These are phyloP conservation scores for Syncerus caffer DNA, from an alignment of 2,797 vertebrate genomes.

Conservation along the genomic window DNA sequence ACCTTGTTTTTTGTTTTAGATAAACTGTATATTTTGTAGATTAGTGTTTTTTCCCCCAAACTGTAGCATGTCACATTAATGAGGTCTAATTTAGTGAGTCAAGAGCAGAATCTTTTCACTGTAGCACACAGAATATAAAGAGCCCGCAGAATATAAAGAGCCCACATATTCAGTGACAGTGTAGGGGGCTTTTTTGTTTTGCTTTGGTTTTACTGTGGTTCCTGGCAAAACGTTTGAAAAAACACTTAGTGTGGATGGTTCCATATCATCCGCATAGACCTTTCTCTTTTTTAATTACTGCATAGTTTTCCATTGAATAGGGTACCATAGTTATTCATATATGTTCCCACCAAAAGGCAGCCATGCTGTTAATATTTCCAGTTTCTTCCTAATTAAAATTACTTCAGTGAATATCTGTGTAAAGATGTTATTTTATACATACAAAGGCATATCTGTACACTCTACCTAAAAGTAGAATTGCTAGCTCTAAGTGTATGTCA, in stretches of 20 bases:
- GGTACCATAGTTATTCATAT: not conserved
- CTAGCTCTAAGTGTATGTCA: not conserved
- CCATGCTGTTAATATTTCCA: not conserved
- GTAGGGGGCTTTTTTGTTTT: not conserved
- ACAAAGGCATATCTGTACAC: not conserved
- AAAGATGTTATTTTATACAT: not conserved
- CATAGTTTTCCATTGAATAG: not conserved
- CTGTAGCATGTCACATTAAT: not conserved
- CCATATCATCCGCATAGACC: not conserved
- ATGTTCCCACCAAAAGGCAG: not conserved
- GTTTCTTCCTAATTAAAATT: constrained; percentile 38
- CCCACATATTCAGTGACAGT: not conserved
- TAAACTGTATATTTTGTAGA: not conserved
- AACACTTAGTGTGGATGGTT: not conserved
- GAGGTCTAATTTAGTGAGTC: not conserved
- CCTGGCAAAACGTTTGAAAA: not conserved
- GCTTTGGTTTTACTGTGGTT: constrained; percentile 2
- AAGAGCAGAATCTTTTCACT: not conserved
- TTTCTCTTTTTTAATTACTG: not conserved
- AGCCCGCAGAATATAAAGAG: not conserved
- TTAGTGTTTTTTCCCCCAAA: constrained; percentile 14
- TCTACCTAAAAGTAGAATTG: not conserved
- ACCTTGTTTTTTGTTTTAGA: not conserved
- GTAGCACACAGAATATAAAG: not conserved
- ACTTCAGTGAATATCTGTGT: not conserved